Evolutionary conservation across 2,888 invertebrate genomes (phyloP), one percentile per base, ranked within the genome.

Genomic region (Punctoribates punctum): DNA sequence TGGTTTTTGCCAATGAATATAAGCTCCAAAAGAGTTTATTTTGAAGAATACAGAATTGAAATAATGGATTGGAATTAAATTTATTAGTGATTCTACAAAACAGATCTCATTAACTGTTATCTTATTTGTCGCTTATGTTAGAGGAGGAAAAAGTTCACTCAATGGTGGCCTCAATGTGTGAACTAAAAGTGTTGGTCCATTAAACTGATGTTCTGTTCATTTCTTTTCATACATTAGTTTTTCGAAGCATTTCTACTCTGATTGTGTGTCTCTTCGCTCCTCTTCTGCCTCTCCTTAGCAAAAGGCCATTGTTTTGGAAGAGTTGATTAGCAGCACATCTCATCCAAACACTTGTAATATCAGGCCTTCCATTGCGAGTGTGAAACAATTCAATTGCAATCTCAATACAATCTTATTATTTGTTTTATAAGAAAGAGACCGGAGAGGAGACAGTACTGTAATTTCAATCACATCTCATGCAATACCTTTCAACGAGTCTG

Each of bases 181-280:
- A 17, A 57, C 62, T 70, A 70, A 70, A 70, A 70, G 70, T 70
- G 42, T 70, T 38, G 20, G n/a, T 15, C 46, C 70, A 70, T 70
- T 70, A 70, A 70, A 70, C 34, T 70, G 42, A 70, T 42, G 70
- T 42, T n/a, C 42, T 20, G 20, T 70, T 70, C 70, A 42, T 23
- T 70, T 38, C 70, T 42, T 34, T 70, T 65, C 70, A 70, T 34
- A 62, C 62, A 62, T 62, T 62, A 62, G 29, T 57, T 57, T 57
- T 57, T 51, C 25, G 25, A 42, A 57, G 57, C 25, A 57, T 57
- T 57, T 25, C 57, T 57, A 57, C 57, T 57, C 25, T 25, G 23
- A 6, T 8, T 42, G 11, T 42, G 42, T 25, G 20, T 25, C 25
- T 57, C 57, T 8, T 6, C 34, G 34, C 34, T 57, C 57, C 57